Evolutionary conservation across 2,797 vertebrate species (phyloP).

Genomic region (Taenioides sp.): DNA sequence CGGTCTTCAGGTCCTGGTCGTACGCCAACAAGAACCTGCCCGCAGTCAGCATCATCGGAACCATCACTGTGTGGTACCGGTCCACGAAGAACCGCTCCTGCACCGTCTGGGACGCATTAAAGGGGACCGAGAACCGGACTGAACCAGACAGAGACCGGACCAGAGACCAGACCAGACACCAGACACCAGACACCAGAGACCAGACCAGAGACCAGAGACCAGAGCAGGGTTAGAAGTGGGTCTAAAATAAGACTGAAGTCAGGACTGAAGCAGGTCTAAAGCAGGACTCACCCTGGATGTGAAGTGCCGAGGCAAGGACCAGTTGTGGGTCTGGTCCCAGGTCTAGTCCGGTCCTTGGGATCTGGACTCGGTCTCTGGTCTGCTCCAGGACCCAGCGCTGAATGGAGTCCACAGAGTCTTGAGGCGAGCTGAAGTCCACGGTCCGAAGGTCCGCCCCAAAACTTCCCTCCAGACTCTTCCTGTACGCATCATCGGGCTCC

Average conservation of each 20-base stretch:
- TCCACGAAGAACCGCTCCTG: conserved; percentile 84
- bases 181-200: not conserved
- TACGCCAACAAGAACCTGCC: conserved; percentile 82
- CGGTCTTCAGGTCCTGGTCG: conserved; percentile 78
- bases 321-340: conserved; percentile 78
- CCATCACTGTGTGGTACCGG: conserved; percentile 80
- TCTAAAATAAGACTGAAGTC: not conserved
- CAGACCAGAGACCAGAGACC: no score
- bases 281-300: conserved; percentile 78
- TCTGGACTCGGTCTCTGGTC: conserved; percentile 70
- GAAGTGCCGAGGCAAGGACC: conserved; percentile 76
- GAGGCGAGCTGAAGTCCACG: conserved; percentile 65
- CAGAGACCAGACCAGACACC: not conserved
- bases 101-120: conserved; percentile 79
- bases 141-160: conserved; percentile 13
- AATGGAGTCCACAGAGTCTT: conserved; percentile 62
- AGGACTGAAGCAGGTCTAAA: not conserved
- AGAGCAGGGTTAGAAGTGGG: no score
- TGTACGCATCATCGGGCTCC: conserved; percentile 1
- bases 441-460: conserved; percentile 5
- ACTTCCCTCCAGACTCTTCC: not conserved
- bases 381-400: conserved; percentile 73
- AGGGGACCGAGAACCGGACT: conserved; percentile 82
- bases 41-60: conserved; percentile 87
- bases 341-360: conserved; percentile 62